Evolutionary conservation across 2,113 vertebrate species (phyloP).

Genomic region (Poecilia latipinna): DNA sequence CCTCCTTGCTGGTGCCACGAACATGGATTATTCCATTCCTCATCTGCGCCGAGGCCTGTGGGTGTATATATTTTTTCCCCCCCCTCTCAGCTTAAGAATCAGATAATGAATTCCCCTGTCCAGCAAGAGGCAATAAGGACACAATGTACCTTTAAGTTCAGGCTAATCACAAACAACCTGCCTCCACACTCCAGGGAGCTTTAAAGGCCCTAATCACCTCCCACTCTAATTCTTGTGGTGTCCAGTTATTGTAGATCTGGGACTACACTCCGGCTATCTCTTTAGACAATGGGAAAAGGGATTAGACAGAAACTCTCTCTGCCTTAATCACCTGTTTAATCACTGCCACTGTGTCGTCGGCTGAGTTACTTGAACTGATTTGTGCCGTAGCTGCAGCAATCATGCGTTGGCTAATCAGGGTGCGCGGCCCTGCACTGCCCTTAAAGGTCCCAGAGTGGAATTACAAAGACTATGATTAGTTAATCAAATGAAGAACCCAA

Average conservation of each 20-base stretch:
- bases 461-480: conserved; percentile 84
- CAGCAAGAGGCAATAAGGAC: conserved; percentile 53
- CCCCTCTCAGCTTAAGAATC: conserved; percentile 31
- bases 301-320: conserved; percentile 70
- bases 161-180: conserved; percentile 72
- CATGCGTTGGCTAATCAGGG: conserved; percentile 76
- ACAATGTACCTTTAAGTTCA: conserved; percentile 67
- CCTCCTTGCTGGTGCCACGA: conserved; percentile 25
- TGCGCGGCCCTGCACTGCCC: conserved; percentile 59
- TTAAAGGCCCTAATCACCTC: conserved; percentile 74
- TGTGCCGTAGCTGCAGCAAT: conserved; percentile 66
- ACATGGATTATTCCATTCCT: conserved; percentile 41
- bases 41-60: conserved; percentile 32
- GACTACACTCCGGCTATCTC: conserved; percentile 52
- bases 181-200: conserved; percentile 62
- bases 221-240: conserved; percentile 63
- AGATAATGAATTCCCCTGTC: conserved; percentile 65
- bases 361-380: conserved; percentile 77
- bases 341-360: conserved; percentile 64
- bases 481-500: conserved; percentile 81
- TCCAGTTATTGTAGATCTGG: conserved; percentile 66
- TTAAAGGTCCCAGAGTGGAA: conserved; percentile 74
- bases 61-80: not conserved
- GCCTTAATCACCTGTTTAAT: conserved; percentile 76
- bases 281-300: conserved; percentile 63